phyloP scores from a whole-genome alignment of 2,797 vertebrate species.

The Liasis olivaceus region DNA sequence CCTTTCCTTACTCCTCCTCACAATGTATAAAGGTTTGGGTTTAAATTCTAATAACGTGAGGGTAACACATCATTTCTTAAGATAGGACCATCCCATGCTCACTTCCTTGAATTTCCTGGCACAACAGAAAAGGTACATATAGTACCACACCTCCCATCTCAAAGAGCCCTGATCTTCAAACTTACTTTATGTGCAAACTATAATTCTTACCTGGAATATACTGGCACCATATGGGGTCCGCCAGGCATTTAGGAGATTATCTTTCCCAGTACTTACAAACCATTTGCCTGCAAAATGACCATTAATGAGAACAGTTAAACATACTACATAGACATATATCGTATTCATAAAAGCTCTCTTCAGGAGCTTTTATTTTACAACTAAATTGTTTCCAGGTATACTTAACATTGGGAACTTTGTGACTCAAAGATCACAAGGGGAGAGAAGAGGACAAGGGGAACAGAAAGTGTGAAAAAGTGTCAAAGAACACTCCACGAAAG shows the following conservation, averaged over 20 bases:
- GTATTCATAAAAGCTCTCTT: not conserved
- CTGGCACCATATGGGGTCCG: conserved; percentile 84
- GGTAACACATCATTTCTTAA: not conserved
- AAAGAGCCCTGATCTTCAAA: not conserved
- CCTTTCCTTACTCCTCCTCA: not conserved
- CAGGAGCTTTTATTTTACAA: no score
- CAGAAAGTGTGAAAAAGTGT: not conserved
- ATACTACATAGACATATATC: not conserved
- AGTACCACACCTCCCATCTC: not conserved
- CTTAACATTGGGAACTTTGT: not conserved
- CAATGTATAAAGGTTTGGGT: not conserved
- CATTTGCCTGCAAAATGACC: conserved; percentile 78
- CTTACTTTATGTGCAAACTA: not conserved
- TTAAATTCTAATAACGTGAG: not conserved
- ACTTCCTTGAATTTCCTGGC: not conserved
- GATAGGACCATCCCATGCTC: not conserved
- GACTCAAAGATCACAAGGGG: not conserved
- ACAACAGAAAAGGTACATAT: not conserved
- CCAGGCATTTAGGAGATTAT: conserved; percentile 86
- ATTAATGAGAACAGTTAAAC: conserved; percentile 40
- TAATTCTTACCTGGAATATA: conserved; percentile 80
- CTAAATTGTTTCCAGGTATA: not conserved
- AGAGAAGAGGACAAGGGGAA: not conserved
- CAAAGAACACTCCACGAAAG: not conserved
- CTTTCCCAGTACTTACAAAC: conserved; percentile 88